Evolutionary conservation across 2,797 vertebrate species (phyloP), one percentile per base, ranked within the genome.

Genomic region (Gobionotothen gibberifrons): DNA sequence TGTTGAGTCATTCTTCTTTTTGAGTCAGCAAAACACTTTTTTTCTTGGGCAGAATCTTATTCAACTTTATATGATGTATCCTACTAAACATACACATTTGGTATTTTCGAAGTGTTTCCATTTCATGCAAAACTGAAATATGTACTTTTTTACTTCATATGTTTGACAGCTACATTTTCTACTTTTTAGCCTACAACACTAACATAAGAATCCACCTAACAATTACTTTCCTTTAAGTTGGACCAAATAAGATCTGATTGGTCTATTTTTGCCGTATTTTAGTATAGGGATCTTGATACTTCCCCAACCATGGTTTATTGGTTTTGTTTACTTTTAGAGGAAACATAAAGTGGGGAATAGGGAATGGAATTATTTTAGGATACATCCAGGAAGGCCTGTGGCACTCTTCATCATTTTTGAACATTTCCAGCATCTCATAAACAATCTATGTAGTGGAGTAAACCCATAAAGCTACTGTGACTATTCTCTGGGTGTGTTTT

Each of bases 1-100:
- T 16, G 13, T 55, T 86, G 78, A 88, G 32, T 84, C 74, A 80
- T 51, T 32, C 12, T 2, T 53, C 21, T 42, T 17, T 48, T 29
- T 43, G 44, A 69, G 21, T 69, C 42, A 69, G 42, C 21, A 47
- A 44, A 22, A 39, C 0, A 1, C 32, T 42, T 21, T 0, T 9
- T 29, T 14, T 55, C 58, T 48, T 15, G 2, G n/a, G 12, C 61
- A 0, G 6, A 46, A 21, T 52, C 44, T 19, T 40, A 51, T 32
- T 48, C 29, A 10, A 3, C n/a, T 69, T 13, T 7, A 4, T 32
- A 32, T 7, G 4, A 39, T 16, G 5, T 47, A 57, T 11, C 4
- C 16, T 4, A 5, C 19, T 58, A 26, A 54, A 46, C 53, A 56
- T 14, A 26, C 11, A 53, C 0, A 42, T 52, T 7, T 59, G 44